Conservation (phyloP, 2,797 vertebrate genomes). For the Ctenopoma kingsleyae region DNA sequence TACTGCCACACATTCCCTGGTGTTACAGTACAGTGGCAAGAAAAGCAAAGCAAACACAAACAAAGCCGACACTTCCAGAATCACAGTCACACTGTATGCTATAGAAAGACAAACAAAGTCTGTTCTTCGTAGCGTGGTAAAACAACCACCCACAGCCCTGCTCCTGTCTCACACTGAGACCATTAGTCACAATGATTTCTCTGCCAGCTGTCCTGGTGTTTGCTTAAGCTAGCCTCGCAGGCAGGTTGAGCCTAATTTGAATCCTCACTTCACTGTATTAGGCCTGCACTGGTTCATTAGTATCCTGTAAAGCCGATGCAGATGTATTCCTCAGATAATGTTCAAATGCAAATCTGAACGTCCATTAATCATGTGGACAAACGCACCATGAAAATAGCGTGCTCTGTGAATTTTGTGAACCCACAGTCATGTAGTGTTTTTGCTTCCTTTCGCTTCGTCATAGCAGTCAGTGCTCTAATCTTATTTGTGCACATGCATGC, state of each 20-base stretch:
- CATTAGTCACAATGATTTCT: slow-evolving; percentile 83
- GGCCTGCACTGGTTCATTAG: slow-evolving; percentile 69
- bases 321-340: slow-evolving; percentile 71
- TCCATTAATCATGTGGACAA: slow-evolving; percentile 61
- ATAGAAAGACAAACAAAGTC: slow-evolving; percentile 79
- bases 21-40: slow-evolving; percentile 53
- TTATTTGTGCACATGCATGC: slow-evolving; percentile 47
- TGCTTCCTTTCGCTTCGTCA: slow-evolving; percentile 44
- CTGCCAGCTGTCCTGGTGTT: slow-evolving; percentile 79
- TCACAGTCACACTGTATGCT: slow-evolving; percentile 70
- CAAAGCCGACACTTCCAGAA: slow-evolving; percentile 70
- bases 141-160: slow-evolving; percentile 77
- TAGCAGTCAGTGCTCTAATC: slow-evolving; percentile 51
- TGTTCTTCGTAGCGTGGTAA: slow-evolving; percentile 69
- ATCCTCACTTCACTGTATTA: slow-evolving; percentile 78
- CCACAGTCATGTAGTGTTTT: slow-evolving; percentile 22
- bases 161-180: slow-evolving; percentile 80
- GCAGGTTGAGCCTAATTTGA: slow-evolving; percentile 78
- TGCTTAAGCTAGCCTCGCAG: slow-evolving; percentile 77
- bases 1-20: slow-evolving; percentile 19
- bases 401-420: slow-evolving; percentile 34
- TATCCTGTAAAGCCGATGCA: slow-evolving; percentile 60
- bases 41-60: slow-evolving; percentile 69
- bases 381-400: slow-evolving; percentile 44
- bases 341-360: slow-evolving; percentile 47